Evolutionary conservation across 2,888 invertebrate species (phyloP), one percentile per base, ranked within the genome.

Genomic region (Orgyia antiqua): DNA sequence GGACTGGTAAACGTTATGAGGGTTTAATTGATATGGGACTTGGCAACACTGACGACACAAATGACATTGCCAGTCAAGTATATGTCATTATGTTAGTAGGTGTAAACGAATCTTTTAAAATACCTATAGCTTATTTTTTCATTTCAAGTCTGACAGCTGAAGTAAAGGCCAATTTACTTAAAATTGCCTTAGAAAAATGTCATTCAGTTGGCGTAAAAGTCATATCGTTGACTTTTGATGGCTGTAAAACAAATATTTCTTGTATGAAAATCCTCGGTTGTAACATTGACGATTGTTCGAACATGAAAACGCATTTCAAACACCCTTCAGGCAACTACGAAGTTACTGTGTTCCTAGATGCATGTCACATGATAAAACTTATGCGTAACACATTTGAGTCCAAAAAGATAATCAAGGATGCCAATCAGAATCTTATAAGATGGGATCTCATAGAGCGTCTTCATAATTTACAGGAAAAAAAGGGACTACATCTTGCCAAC

Each of bases 1-100:
- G 18, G 37, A 35, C 2, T 9, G 21, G 36, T 33, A 20, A 38
- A n/a, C n/a, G n/a, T n/a, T n/a, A n/a, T n/a, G n/a, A n/a, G n/a
- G n/a, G n/a, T n/a, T n/a, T n/a, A n/a, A n/a, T n/a, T n/a, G n/a
- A n/a, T n/a, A n/a, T n/a, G n/a, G n/a, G n/a, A n/a, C n/a, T n/a
- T n/a, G n/a, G 36, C 15, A 15, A 15, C 6, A 15, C 6, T 3
- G 15, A 6, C 15, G n/a, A n/a, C n/a, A n/a, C n/a, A n/a, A n/a
- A n/a, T n/a, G n/a, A n/a, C n/a, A n/a, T n/a, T n/a, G n/a, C n/a
- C n/a, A n/a, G n/a, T 8, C 19, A 19, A 19, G 19, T n/a, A 8
- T 19, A 8, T 6, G 19, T 19, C n/a, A 8, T 19, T 19, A 6
- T 19, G 6, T 2, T 19, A 6, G 19, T 19, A 6, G 19, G 4